phyloP scores from a whole-genome alignment of 2,113 vertebrate species.

The Micromys minutus region DNA sequence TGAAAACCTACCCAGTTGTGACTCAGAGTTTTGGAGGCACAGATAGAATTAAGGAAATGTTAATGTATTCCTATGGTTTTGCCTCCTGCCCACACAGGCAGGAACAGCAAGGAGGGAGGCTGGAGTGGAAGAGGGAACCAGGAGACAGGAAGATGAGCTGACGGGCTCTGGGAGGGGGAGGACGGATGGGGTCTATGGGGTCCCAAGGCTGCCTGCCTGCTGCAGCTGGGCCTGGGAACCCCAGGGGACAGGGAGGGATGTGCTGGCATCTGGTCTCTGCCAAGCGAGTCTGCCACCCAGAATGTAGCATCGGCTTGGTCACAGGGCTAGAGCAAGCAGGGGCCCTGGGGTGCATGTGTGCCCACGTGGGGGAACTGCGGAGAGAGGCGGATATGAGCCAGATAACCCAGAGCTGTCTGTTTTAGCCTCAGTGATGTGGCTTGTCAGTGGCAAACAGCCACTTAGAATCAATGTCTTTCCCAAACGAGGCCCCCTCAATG shows the following conservation, averaged over 20 bases:
- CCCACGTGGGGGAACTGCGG: neutral
- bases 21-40: conserved; percentile 77
- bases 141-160: neutral
- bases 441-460: conserved; percentile 66
- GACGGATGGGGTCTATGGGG: neutral
- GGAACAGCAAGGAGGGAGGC: conserved; percentile 49
- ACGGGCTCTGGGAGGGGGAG: conserved; percentile 15
- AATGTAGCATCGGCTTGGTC: conserved; percentile 45
- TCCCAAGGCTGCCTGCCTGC: conserved; percentile 60
- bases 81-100: conserved; percentile 75
- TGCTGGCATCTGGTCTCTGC: conserved; percentile 71
- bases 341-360: neutral
- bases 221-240: conserved; percentile 65
- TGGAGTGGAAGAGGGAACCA: conserved; percentile 14
- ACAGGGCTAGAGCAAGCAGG: conserved; percentile 7
- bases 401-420: conserved; percentile 54
- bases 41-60: conserved; percentile 82
- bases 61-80: conserved; percentile 79
- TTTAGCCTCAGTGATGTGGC: conserved; percentile 29
- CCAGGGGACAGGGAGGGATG: conserved; percentile 44
- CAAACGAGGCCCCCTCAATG: conserved; percentile 58
- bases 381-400: neutral
- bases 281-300: neutral
- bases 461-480: conserved; percentile 72
- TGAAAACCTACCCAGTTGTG: conserved; percentile 78